These are phyloP conservation scores for Dryomyza anilis DNA, from an alignment of 2,888 invertebrate genomes.

Conservation along the genomic window DNA sequence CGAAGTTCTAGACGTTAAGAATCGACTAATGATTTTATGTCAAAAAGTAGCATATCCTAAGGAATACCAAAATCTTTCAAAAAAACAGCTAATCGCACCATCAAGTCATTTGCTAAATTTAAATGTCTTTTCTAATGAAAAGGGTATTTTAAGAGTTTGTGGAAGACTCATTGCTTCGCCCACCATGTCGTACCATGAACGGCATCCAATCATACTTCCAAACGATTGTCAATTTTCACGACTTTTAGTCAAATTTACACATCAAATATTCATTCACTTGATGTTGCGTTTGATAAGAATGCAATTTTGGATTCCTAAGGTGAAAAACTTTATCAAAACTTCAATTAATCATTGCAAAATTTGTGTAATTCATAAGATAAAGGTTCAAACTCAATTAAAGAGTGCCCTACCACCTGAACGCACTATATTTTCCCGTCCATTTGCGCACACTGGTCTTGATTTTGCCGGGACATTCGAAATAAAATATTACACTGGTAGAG, in stretches of 20 bases:
- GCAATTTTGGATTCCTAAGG: neutral
- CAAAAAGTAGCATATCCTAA: slow-evolving; percentile 11
- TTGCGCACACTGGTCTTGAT: no score
- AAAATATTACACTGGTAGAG: no score
- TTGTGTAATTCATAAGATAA: neutral
- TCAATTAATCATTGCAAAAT: no score
- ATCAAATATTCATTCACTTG: slow-evolving; percentile 4
- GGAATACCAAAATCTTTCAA: slow-evolving; percentile 12
- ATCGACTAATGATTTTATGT: neutral
- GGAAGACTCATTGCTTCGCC: slow-evolving; percentile 21
- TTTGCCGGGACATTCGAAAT: slow-evolving; percentile 23
- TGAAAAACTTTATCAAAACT: slow-evolving; percentile 17
- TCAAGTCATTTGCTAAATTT: slow-evolving; percentile 16
- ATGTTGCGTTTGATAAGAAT: slow-evolving; percentile 7
- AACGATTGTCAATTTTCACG: neutral
- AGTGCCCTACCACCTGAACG: slow-evolving; percentile 1
- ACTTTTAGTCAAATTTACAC: slow-evolving; percentile 15
- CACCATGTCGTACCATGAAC: slow-evolving; percentile 7
- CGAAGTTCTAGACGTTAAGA: neutral
- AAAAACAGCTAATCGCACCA: slow-evolving; percentile 8
- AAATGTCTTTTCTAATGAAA: slow-evolving; percentile 18
- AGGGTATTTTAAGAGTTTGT: slow-evolving; percentile 19
- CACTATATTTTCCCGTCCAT: no score
- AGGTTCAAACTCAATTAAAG: slow-evolving; percentile 14
- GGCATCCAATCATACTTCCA: slow-evolving; percentile 12